Conservation (phyloP, 2,888 invertebrate genomes). For the Synergus umbraculus region DNA sequence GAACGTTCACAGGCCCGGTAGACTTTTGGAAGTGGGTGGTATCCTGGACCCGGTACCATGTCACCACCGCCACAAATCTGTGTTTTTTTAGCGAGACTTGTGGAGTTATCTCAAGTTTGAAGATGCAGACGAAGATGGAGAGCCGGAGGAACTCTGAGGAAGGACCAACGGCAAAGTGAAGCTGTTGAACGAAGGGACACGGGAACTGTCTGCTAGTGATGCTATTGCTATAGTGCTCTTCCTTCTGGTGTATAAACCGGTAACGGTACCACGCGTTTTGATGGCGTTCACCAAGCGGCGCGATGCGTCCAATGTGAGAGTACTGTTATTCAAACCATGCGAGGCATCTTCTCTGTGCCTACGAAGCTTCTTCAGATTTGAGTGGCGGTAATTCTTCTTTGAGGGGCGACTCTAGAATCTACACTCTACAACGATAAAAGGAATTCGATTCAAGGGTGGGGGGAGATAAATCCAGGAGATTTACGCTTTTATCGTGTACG, state of each 20-base stretch:
- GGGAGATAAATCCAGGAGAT: background rate
- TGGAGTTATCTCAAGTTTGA: background rate
- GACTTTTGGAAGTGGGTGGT: constrained; percentile 15
- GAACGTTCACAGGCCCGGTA: background rate
- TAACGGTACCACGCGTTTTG: constrained; percentile 69
- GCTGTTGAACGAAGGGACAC: constrained; percentile 8
- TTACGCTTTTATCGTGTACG: background rate
- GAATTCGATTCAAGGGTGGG: background rate
- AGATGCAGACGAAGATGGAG: background rate
- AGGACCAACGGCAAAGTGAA: constrained; percentile 21
- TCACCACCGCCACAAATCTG: background rate
- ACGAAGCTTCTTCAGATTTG: constrained; percentile 8
- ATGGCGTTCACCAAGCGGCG: constrained; percentile 62
- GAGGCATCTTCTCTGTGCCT: constrained; percentile 51
- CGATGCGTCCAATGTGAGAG: constrained; percentile 61
- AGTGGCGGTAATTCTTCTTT: constrained; percentile 13
- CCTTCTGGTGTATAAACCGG: constrained; percentile 56
- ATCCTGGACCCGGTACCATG: background rate
- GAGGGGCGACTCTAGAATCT: background rate
- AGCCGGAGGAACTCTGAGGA: background rate
- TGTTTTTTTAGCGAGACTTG: background rate
- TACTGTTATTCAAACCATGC: constrained; percentile 72
- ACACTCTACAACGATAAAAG: background rate
- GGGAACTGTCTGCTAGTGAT: constrained; percentile 52
- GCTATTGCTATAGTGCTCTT: constrained; percentile 47